phyloP scores from a whole-genome alignment of 2,888 invertebrate species.

The Hecatera dysodea region DNA sequence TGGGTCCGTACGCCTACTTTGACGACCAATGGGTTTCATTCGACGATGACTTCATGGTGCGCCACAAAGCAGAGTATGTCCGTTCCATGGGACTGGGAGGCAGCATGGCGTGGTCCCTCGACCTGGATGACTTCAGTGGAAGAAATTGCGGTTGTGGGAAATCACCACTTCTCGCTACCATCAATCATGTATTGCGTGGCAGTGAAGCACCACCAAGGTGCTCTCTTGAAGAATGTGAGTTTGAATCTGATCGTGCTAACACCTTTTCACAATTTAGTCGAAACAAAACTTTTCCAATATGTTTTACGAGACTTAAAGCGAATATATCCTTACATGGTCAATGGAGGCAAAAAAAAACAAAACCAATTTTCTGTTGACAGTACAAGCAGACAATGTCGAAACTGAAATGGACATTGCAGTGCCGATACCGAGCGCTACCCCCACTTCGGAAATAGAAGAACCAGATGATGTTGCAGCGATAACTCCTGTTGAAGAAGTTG shows the following conservation, averaged over 20 bases:
- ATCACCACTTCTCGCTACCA: constrained; percentile 94
- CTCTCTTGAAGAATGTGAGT: constrained; percentile 84
- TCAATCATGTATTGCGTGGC: constrained; percentile 94
- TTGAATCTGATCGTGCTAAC: background rate
- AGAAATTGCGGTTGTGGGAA: constrained; percentile 94
- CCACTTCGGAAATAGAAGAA: constrained; percentile 55
- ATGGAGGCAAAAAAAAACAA: background rate
- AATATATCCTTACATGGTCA: background rate
- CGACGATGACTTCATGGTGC: constrained; percentile 96
- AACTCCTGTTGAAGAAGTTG: constrained; percentile 42
- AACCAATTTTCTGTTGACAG: constrained; percentile 50
- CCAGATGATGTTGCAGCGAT: constrained; percentile 43
- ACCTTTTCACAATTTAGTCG: background rate
- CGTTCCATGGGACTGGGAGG: constrained; percentile 95
- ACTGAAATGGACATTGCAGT: constrained; percentile 42
- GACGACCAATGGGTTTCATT: constrained; percentile 98
- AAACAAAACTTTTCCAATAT: background rate
- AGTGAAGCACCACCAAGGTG: constrained; percentile 92
- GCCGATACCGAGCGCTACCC: constrained; percentile 37
- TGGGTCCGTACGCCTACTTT: constrained; percentile 96
- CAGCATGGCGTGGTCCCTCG: constrained; percentile 97
- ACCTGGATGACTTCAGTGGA: constrained; percentile 96
- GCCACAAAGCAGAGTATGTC: constrained; percentile 95
- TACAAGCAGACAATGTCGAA: constrained; percentile 60
- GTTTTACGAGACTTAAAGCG: background rate